phyloP scores from a whole-genome alignment of 64 coral and sea anemone species.

The Trachythela sp. region DNA sequence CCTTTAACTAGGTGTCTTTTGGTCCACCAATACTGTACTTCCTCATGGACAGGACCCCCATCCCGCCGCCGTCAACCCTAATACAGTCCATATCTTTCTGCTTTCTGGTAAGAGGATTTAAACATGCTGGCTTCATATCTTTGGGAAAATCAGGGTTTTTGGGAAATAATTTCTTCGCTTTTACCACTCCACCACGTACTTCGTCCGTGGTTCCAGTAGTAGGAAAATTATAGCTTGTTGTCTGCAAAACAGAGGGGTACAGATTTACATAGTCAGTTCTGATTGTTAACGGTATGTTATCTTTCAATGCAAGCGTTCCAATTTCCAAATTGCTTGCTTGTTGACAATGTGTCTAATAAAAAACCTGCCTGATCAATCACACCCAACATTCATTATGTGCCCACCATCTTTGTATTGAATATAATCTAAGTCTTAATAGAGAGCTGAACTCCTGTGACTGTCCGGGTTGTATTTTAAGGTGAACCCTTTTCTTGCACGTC shows the following conservation, averaged over 20 bases:
- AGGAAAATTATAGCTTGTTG: constrained; percentile 28
- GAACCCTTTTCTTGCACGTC: not conserved
- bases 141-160: not conserved
- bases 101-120: not conserved
- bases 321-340: constrained; percentile 13
- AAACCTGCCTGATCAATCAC: not conserved
- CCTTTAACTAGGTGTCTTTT: constrained; percentile 1
- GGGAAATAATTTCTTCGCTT: not conserved
- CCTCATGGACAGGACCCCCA: constrained; percentile 1
- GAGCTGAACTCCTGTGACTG: not conserved
- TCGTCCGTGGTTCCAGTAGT: constrained; percentile 1
- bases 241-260: constrained; percentile 13
- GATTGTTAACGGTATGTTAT: not conserved
- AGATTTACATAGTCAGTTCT: constrained; percentile 38
- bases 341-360: not conserved
- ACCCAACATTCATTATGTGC: not conserved
- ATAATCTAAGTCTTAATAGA: not conserved
- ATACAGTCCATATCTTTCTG: not conserved
- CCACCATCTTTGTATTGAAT: constrained; percentile 39
- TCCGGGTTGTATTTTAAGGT: not conserved
- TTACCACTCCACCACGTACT: constrained; percentile 10
- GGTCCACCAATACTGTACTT: constrained; percentile 27
- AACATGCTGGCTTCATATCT: not conserved
- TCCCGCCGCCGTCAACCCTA: not conserved
- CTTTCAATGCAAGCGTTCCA: not conserved